A percentile compares a stretch with the other conserved stretches of the same genome.
phyloP scores from a whole-genome alignment of 92 coral and sea anemone species.

The Pocillopora meandrina region DNA sequence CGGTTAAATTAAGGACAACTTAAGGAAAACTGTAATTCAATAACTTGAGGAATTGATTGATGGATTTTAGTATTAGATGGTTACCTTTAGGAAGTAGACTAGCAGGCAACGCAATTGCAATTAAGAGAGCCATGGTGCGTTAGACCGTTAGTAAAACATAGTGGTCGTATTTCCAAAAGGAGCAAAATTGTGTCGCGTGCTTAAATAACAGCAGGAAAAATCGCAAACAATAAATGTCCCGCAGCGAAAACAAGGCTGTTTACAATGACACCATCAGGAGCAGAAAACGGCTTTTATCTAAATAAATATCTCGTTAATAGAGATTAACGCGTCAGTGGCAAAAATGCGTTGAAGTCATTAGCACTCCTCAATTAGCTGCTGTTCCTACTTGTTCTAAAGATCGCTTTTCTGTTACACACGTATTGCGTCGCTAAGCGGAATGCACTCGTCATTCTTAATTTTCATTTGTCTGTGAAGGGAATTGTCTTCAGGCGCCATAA shows the following conservation, averaged over 20 bases:
- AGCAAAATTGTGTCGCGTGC: constrained; percentile 12
- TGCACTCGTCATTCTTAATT: constrained; percentile 10
- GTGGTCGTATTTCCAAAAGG: not conserved
- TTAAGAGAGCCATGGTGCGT: not conserved
- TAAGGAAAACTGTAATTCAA: constrained; percentile 37
- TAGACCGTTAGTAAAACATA: too few species aligned
- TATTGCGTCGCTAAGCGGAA: not conserved
- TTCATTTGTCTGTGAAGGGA: constrained; percentile 24
- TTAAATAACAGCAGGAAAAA: constrained; percentile 26
- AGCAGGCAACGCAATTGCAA: not conserved
- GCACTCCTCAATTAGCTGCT: constrained; percentile 2
- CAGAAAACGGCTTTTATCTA: constrained; percentile 37
- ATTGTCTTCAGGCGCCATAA: constrained; percentile 35
- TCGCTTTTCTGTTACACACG: constrained; percentile 22
- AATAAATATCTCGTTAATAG: constrained; percentile 49
- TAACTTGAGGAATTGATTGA: constrained; percentile 16
- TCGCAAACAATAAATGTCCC: constrained; percentile 35
- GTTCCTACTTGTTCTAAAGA: not conserved
- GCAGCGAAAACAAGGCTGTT: constrained; percentile 49
- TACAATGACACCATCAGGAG: constrained; percentile 36
- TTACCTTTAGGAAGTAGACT: not conserved
- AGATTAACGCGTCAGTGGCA: constrained; percentile 32
- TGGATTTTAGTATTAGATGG: not conserved
- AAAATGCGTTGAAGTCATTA: constrained; percentile 39
- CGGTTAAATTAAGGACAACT: constrained; percentile 2